phyloP scores from a whole-genome alignment of 2,113 vertebrate genomes.

The Piprites chloris region DNA sequence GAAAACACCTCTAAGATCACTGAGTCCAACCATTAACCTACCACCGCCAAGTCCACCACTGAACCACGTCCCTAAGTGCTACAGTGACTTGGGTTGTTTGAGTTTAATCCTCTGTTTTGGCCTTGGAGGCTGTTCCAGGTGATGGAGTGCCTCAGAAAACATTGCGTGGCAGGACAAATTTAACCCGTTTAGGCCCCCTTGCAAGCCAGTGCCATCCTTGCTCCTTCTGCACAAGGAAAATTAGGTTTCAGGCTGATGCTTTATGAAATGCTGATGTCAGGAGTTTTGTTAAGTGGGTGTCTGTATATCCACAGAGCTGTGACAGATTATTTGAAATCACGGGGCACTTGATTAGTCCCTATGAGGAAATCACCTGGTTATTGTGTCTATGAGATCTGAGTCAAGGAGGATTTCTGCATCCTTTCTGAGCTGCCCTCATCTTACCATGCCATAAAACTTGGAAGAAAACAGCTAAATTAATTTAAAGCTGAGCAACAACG shows the following conservation, averaged over 20 bases:
- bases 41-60: neutral
- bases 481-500: neutral
- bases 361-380: neutral
- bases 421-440: neutral
- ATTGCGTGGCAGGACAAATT: neutral
- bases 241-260: neutral
- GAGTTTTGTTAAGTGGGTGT: neutral
- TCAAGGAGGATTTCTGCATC: neutral
- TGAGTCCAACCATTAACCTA: neutral
- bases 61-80: neutral
- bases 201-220: neutral
- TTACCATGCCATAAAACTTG: neutral
- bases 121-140: neutral
- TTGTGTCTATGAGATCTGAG: neutral
- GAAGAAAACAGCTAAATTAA: neutral
- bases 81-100: neutral
- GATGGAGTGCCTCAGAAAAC: neutral
- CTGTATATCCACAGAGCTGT: neutral
- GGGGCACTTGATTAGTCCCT: neutral
- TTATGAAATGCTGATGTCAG: neutral
- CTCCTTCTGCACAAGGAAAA: neutral
- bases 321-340: neutral
- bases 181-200: fast-evolving
- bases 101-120: neutral
- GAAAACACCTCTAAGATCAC: too few relatives aligned